These are phyloP conservation scores for Cebus imitator DNA, from an alignment of 2,113 vertebrate genomes.

Conservation along the genomic window DNA sequence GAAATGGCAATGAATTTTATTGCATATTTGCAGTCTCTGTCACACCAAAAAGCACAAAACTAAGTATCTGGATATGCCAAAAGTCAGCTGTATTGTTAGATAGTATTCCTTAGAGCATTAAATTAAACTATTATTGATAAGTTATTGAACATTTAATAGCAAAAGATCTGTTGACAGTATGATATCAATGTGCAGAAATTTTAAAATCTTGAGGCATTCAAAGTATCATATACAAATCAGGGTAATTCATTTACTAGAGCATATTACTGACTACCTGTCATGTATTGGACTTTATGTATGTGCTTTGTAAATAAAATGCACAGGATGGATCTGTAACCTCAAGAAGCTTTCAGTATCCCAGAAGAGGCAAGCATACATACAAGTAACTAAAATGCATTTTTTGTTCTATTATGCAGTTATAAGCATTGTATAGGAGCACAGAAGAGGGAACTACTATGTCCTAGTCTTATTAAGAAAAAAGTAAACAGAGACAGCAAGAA, in stretches of 20 bases:
- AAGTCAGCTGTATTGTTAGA: not conserved
- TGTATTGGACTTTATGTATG: not conserved
- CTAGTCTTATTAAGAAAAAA: not conserved
- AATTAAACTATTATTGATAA: not conserved
- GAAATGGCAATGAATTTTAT: not conserved
- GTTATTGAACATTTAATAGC: not conserved
- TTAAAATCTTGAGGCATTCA: not conserved
- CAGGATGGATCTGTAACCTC: not conserved
- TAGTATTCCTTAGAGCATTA: not conserved
- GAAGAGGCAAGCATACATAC: not conserved
- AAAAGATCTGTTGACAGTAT: not conserved
- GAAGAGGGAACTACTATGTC: not conserved
- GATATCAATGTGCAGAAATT: not conserved
- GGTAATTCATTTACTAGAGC: not conserved
- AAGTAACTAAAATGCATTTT: not conserved
- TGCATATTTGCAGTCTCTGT: not conserved
- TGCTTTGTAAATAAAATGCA: not conserved
- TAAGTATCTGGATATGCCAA: not conserved
- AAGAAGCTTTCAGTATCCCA: not conserved
- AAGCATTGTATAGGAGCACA: not conserved
- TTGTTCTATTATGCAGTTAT: not conserved
- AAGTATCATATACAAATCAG: not conserved
- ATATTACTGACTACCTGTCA: not conserved
- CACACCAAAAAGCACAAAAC: not conserved
- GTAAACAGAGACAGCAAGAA: not conserved